Base-by-base conservation (phyloP, 2,113 vertebrate genomes). In the Athene cunicularia region DNA sequence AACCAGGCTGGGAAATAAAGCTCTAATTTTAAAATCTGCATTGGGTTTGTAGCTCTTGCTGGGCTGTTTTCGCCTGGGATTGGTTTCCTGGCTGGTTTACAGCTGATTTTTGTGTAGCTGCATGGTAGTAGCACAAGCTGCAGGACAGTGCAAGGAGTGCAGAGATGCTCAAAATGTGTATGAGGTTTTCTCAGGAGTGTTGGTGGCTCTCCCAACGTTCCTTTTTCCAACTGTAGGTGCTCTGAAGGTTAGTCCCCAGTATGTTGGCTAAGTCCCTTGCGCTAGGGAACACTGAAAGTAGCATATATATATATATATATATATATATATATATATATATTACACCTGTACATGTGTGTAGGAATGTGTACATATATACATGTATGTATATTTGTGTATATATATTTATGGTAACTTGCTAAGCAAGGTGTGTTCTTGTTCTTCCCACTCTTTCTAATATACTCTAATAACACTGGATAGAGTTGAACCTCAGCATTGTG, bases 11-110 rank as follows among this genome's bases (percentile, higher is more conserved):
- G 93, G 89, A 89, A 91, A 55, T 8, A 20, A 66, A 93, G 39
- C 80, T 89, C 68, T 93, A 41, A 67, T 89, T 96, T 95, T 81
- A 83, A 95, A 87, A 67, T 55, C 76, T 87, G 7, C 20, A 1
- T 86, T 94, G 73, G 63, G 63, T 95, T 95, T 92, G 39, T 90
- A 91, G 68, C 68, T 95, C 37, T 79, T 74, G 80, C 64, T 91
- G 53, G 71, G 62, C 39, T 93, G 33, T 82, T 95, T 90, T 88
- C 3, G 26, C 79, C 71, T 92, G 86, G 71, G 71, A 86, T 92
- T 1, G 5, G 16, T 55, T 80, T 93, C 74, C 79, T 86, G 90
- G 14, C 49, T 92, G 74, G 43, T 85, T 88, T 82, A 76, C 58
- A 82, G 43, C 33, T 93, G 39, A 53, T 75, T 85, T 93, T 80